Conservation (phyloP, 2,113 vertebrate genomes). For the Nerophis ophidion region DNA sequence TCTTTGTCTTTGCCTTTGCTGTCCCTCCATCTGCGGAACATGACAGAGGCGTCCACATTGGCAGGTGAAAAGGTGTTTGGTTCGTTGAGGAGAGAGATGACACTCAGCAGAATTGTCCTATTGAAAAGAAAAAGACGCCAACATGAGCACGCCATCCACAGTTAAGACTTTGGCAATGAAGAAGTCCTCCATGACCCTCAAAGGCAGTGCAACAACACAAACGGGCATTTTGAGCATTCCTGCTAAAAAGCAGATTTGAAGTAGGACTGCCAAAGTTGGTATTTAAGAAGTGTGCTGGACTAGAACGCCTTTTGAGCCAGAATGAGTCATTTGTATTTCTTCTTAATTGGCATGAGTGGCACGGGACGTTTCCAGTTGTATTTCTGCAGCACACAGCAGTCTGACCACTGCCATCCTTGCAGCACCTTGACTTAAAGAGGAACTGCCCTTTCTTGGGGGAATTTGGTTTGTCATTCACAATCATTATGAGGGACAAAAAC, state of each 20-base stretch:
- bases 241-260: background rate
- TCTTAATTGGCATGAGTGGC: no score
- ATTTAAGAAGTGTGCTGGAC: background rate
- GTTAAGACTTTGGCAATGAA: background rate
- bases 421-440: no score
- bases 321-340: background rate
- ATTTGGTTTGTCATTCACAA: no score
- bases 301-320: background rate
- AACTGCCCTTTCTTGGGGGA: no score
- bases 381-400: no score
- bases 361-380: no score
- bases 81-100: conserved; percentile 97
- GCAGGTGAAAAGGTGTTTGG: conserved; percentile 98
- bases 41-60: conserved; percentile 94
- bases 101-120: conserved; percentile 84
- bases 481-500: no score
- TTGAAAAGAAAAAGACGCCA: background rate
- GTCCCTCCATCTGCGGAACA: conserved; percentile 99
- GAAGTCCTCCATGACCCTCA: background rate
- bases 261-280: background rate
- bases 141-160: background rate
- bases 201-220: background rate
- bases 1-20: conserved; percentile 99
- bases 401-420: no score
- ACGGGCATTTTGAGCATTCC: background rate